Percentiles rank a stretch among this genome's conserved stretches.
Conservation (phyloP, 2,797 vertebrate genomes). For the Staurois parvus region DNA sequence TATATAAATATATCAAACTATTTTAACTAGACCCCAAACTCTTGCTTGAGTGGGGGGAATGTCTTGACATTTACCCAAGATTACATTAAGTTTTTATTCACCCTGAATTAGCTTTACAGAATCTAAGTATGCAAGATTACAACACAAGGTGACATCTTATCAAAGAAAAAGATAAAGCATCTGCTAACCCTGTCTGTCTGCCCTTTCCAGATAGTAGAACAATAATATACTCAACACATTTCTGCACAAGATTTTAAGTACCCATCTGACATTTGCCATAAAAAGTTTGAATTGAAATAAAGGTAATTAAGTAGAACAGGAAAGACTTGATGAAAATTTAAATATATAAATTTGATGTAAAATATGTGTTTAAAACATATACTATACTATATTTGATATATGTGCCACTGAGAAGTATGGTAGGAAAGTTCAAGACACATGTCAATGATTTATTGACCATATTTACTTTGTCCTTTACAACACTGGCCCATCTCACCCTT, state of each 20-base stretch:
- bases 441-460: slow-evolving; percentile 27
- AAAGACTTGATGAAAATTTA: no score
- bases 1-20: no score
- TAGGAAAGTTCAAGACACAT: slow-evolving; percentile 8
- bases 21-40: no score
- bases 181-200: neutral
- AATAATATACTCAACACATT: neutral
- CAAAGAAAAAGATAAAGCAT: neutral
- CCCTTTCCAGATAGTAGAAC: neutral
- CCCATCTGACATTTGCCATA: no score
- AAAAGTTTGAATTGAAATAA: no score
- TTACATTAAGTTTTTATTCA: no score
- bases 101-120: no score
- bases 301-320: no score
- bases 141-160: neutral
- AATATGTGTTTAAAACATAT: no score
- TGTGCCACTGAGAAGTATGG: neutral
- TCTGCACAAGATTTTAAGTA: neutral
- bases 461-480: slow-evolving; percentile 22
- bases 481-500: neutral
- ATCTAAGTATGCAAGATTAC: neutral
- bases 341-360: no score
- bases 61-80: no score
- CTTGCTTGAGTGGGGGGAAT: no score
- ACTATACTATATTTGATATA: neutral